Evolutionary conservation across 2,888 invertebrate species (phyloP), one percentile per base, ranked within the genome.

Genomic region (Trachelus iudaicus): DNA sequence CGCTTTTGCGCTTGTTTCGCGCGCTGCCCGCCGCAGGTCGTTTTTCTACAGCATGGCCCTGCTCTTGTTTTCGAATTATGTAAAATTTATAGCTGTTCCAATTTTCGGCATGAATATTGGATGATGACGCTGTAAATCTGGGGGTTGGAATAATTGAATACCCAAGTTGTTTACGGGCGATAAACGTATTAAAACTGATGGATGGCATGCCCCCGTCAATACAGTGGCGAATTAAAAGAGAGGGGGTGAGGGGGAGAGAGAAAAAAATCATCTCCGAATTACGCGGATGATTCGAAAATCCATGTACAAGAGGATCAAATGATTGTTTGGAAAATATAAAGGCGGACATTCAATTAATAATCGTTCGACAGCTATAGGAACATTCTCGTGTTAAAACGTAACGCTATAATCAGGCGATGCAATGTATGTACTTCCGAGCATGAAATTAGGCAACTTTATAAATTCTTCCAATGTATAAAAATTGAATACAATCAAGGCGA

Each of bases 401-500:
- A 56, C 23, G 0, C 9, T 56, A 56, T 23, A 56, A 23, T 23
- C 2, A 23, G 2, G 9, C 4, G 23, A 56, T 56, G 4, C 9
- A 23, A 23, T 9, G 23, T 23, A 56, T 56, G 23, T 9, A 56
- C 23, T 23, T 56, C 2, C 1, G 40, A 40, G 4, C 4, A 15
- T 40, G 40, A 40, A 0, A 40, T 40, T 13, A 15, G 13, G 23
- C 40, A 23, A 40, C 1, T 40, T 23, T 23, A 13, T 1, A 15
- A 40, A 15, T 40, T 15, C 40, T 15, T 15, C 15, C 15, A 40
- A 40, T 40, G 1, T 40, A 40, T 6, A 15, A 15, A 34, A 78
- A 71, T 81, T 85, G 82, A 85, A 85, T 84, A 85, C 82, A 83
- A 83, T 83, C 83, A 82, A 81, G 81, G 80, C 81, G 82, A 85